phyloP scores from a whole-genome alignment of 1,140 invertebrate genomes.

The Rhagoletis zephyria region DNA sequence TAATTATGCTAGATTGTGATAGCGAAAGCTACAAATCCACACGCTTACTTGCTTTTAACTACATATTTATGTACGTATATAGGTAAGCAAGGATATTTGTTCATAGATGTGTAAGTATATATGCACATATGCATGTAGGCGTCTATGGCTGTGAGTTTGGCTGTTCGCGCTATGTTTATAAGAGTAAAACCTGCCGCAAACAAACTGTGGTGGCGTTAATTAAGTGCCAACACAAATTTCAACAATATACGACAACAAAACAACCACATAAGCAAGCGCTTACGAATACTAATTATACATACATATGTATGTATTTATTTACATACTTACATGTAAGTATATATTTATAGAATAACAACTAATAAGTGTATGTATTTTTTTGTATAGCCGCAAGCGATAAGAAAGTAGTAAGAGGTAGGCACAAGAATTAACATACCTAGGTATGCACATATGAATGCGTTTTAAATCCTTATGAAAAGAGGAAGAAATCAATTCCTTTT shows the following conservation, averaged over 20 bases:
- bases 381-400: background rate
- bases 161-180: background rate
- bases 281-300: background rate
- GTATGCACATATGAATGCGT: background rate
- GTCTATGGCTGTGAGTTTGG: background rate
- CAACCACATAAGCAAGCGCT: background rate
- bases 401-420: background rate
- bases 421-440: background rate
- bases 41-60: no score
- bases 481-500: no score
- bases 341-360: constrained; percentile 11
- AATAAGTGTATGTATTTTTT: background rate
- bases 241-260: constrained; percentile 14
- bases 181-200: constrained; percentile 36
- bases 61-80: background rate
- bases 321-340: background rate
- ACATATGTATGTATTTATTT: background rate
- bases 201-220: constrained; percentile 48
- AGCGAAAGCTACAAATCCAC: background rate
- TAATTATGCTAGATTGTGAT: constrained; percentile 41
- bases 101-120: background rate
- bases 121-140: background rate
- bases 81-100: background rate
- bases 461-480: no score
- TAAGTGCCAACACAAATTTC: constrained; percentile 48